Evolutionary conservation across 2,888 invertebrate genomes (phyloP).

Genomic region (Rhingia campestris): DNA sequence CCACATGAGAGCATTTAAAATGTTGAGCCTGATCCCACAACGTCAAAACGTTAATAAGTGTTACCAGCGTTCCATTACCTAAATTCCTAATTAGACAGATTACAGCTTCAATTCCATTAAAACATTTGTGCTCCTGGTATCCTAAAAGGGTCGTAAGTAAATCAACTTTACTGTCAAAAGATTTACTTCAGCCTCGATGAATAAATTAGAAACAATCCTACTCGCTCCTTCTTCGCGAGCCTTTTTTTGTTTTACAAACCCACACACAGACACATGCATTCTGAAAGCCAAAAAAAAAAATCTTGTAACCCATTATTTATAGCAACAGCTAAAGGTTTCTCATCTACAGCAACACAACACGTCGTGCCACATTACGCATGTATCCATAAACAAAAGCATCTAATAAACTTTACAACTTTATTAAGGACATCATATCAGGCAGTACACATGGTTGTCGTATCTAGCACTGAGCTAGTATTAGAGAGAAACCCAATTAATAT

Average conservation of each 20-base stretch:
- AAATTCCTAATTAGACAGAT: conserved; percentile 58
- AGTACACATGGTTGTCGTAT: conserved; percentile 54
- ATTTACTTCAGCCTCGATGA: conserved; percentile 9
- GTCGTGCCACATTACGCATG: conserved; percentile 17
- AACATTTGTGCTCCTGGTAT: conserved; percentile 16
- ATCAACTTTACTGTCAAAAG: conserved; percentile 22
- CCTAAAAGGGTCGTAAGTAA: conserved; percentile 14
- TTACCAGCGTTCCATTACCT: conserved; percentile 43
- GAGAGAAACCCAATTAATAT: conserved; percentile 65
- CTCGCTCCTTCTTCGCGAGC: conserved; percentile 8
- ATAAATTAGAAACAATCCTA: conserved; percentile 55
- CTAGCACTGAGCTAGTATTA: conserved; percentile 1
- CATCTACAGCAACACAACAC: not conserved
- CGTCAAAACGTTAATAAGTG: conserved; percentile 55
- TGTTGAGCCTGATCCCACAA: not conserved
- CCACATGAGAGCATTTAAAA: not conserved
- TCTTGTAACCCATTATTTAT: conserved; percentile 51
- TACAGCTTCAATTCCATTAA: conserved; percentile 63
- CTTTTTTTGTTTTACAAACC: not conserved
- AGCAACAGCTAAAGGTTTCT: conserved; percentile 14
- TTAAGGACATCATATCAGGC: conserved; percentile 70
- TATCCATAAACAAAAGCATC: conserved; percentile 65
- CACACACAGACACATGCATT: not conserved
- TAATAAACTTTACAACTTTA: conserved; percentile 72
- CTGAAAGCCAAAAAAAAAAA: not conserved